A percentile compares a stretch with the other conserved stretches of the same genome.
Evolutionary conservation across 30 jellyfish, hydroid and myxozoan species (phyloP).

Genomic region (Aurelia sp.): DNA sequence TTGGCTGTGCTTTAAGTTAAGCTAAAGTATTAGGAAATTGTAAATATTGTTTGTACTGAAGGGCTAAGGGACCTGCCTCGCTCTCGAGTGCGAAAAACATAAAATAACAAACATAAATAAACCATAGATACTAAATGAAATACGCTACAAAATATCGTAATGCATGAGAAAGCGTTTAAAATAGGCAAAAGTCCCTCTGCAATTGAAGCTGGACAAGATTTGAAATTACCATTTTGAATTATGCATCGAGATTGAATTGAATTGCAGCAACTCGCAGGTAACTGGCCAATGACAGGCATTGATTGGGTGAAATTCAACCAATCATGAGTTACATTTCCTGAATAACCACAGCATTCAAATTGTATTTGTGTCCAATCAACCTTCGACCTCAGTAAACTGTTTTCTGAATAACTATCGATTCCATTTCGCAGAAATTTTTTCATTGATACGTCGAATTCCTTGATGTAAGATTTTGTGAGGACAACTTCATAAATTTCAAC

Average conservation of each 20-base stretch:
- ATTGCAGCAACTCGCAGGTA: slow-evolving; percentile 44
- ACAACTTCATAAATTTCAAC: slow-evolving; percentile 28
- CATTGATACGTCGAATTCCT: slow-evolving; percentile 1
- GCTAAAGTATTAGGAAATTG: slow-evolving; percentile 5
- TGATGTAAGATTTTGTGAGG: slow-evolving; percentile 14
- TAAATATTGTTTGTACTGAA: slow-evolving; percentile 35
- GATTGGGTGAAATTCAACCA: slow-evolving; percentile 15
- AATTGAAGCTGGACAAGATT: slow-evolving; percentile 11
- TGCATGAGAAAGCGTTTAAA: slow-evolving; percentile 29
- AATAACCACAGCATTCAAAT: slow-evolving; percentile 38
- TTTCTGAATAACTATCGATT: neutral
- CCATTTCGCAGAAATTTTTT: slow-evolving; percentile 18
- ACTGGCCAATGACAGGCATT: neutral
- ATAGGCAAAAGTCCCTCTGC: neutral
- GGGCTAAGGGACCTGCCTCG: neutral
- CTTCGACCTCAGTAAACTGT: neutral
- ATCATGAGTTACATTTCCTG: slow-evolving; percentile 37
- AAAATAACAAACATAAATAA: neutral
- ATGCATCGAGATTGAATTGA: neutral
- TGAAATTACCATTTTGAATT: neutral
- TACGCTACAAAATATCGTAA: slow-evolving; percentile 20
- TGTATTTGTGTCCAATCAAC: slow-evolving; percentile 40
- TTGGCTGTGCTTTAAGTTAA: too few relatives aligned
- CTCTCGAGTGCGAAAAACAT: neutral
- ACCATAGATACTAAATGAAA: neutral